Evolutionary conservation across 2,888 invertebrate species (phyloP).

Genomic region (Augiades crinisus): DNA sequence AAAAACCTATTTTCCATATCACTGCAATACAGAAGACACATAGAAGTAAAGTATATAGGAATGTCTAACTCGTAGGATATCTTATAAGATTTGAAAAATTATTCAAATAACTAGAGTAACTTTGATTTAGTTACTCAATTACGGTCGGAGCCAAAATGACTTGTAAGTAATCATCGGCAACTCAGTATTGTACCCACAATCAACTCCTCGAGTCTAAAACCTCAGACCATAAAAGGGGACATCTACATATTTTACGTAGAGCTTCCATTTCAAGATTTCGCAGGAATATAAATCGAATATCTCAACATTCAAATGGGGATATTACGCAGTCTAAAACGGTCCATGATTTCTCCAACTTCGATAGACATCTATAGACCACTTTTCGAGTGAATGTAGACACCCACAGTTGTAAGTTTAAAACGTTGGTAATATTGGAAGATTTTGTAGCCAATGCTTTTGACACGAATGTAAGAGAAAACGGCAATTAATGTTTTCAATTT

Average conservation of each 20-base stretch:
- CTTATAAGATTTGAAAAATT: too few species aligned
- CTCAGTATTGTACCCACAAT: too few species aligned
- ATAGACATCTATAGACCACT: conserved; percentile 58
- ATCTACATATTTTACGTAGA: conserved; percentile 25
- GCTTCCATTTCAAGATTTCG: conserved; percentile 26
- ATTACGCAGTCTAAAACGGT: conserved; percentile 26
- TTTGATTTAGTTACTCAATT: too few species aligned
- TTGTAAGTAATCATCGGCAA: too few species aligned
- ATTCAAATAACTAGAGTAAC: too few species aligned
- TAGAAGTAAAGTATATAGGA: too few species aligned
- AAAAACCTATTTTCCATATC: too few species aligned
- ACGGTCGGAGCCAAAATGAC: too few species aligned
- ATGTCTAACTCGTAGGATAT: too few species aligned
- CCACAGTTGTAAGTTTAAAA: conserved; percentile 13
- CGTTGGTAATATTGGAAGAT: conserved; percentile 6
- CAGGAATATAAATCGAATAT: conserved; percentile 29
- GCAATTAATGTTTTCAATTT: too few species aligned
- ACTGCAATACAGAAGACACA: too few species aligned
- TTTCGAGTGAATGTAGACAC: conserved; percentile 28
- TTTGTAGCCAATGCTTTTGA: neutral
- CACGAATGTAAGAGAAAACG: neutral
- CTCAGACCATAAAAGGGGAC: conserved; percentile 18
- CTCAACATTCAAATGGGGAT: conserved; percentile 31
- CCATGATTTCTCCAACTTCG: conserved; percentile 36
- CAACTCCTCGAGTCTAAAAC: conserved; percentile 3